Evolutionary conservation across 37 sponge, comb jelly and placozoan genomes (phyloP).

Genomic region (Cliona cf. orientalis): DNA sequence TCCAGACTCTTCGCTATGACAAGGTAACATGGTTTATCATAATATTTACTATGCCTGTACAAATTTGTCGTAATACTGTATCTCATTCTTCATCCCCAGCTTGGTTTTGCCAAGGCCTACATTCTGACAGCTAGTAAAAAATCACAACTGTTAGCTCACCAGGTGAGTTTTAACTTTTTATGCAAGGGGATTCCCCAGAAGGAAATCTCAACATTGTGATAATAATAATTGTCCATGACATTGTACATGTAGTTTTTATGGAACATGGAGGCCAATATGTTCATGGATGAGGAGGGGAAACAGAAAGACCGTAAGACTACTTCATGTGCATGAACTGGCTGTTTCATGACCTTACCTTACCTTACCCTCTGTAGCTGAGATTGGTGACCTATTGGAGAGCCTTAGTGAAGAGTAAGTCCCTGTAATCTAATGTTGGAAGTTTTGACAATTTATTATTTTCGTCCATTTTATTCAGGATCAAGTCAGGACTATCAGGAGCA

Average conservation of each 20-base stretch:
- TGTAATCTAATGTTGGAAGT: not conserved
- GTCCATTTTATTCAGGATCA: conserved; percentile 72
- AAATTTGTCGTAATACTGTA: no score
- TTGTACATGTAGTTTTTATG: conserved; percentile 76
- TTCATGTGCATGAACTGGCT: not conserved
- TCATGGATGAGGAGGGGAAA: conserved; percentile 85
- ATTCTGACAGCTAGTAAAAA: conserved; percentile 76
- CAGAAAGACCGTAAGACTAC: conserved; percentile 74
- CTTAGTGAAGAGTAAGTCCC: conserved; percentile 36
- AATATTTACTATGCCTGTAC: no score
- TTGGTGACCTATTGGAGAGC: conserved; percentile 57
- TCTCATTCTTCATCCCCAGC: conserved; percentile 16
- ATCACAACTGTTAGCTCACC: conserved; percentile 93
- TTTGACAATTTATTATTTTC: not conserved
- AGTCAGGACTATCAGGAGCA: conserved; percentile 73
- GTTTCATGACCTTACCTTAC: not conserved
- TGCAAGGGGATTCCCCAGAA: not conserved
- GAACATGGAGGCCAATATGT: conserved; percentile 98
- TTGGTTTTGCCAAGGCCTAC: conserved; percentile 79
- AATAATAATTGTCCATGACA: not conserved
- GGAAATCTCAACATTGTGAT: not conserved
- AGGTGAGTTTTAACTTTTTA: conserved; percentile 39
- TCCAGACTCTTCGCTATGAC: conserved; percentile 93
- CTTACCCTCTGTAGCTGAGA: conserved; percentile 48
- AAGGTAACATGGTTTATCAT: no score